Evolutionary conservation across 2,888 invertebrate genomes (phyloP), one percentile per base, ranked within the genome.

Genomic region (Lamellibrachia columna): DNA sequence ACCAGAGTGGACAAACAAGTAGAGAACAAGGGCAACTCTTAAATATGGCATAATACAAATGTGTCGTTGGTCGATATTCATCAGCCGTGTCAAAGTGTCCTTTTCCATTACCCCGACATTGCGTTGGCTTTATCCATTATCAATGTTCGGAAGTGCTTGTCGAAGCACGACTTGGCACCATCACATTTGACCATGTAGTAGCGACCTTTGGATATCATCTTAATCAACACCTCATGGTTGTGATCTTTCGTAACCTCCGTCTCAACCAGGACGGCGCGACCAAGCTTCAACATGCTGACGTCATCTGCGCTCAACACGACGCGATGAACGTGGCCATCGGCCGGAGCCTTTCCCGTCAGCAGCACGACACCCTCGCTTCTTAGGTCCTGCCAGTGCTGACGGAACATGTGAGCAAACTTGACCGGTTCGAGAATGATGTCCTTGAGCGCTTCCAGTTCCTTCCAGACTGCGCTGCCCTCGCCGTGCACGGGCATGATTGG

Each of bases 401-500:
- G 40, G 55, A 53, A 91, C 91, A 91, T 91, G 91, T 53, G 55
- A 7, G 52, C 58, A 53, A 6, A 91, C 28, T 53, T 91, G n/a
- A 53, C 3, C 28, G 91, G 91, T 22, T 53, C 22, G 15, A 92
- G 60, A 7, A 91, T 92, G n/a, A 93, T 91, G 52, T 93, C 93
- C 75, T 93, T 93, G 28, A 93, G 92, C 40, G 93, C 93, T 0
- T 90, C 92, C 52, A 96, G 92, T 92, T 95, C 95, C 92, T 95
- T 95, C 93, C 94, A 94, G 7, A 94, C 93, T 22, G 93, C 93
- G 75, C 93, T 94, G 22, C 95, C 95, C 52, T 95, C 95, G 0
- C 93, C 93, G 92, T 95, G 95, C 0, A 95, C 92, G 0, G 95
- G 95, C 93, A 95, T 93, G 90, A 95, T 95, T 3, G 95, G 95